A percentile compares a stretch with the other conserved stretches of the same genome.
phyloP scores from a whole-genome alignment of 2,797 vertebrate species.

The Alcedo quadribrachys region DNA sequence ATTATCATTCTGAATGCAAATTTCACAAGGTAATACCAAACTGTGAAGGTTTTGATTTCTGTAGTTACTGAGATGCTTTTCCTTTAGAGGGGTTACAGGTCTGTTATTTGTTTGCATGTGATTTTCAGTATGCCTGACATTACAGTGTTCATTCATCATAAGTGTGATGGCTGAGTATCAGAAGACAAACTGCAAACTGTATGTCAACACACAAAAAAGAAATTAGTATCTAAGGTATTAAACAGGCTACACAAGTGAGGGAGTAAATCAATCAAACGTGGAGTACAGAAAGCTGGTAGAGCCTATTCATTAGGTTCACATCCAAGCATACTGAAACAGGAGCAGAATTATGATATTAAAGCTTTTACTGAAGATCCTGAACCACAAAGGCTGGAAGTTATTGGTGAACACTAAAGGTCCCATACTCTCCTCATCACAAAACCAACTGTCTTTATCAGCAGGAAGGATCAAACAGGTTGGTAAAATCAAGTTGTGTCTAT shows the following conservation, averaged over 20 bases:
- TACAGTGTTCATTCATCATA: conserved; percentile 16
- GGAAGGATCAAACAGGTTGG: neutral
- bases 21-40: conserved; percentile 65
- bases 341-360: neutral
- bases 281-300: neutral
- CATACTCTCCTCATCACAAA: neutral
- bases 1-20: conserved; percentile 76
- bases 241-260: neutral
- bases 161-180: neutral
- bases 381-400: neutral
- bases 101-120: conserved; percentile 37
- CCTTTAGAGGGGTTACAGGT: conserved; percentile 32
- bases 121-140: conserved; percentile 20
- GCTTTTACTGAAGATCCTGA: neutral
- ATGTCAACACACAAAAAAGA: neutral
- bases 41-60: conserved; percentile 49
- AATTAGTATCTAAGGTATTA: conserved; percentile 14
- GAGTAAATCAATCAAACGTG: neutral
- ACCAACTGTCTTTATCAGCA: neutral
- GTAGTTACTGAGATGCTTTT: conserved; percentile 7
- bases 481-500: neutral
- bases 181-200: neutral
- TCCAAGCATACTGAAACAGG: neutral
- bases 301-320: neutral
- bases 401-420: neutral